Evolutionary conservation across 2,797 vertebrate species (phyloP).

Genomic region (Xenops minutus): DNA sequence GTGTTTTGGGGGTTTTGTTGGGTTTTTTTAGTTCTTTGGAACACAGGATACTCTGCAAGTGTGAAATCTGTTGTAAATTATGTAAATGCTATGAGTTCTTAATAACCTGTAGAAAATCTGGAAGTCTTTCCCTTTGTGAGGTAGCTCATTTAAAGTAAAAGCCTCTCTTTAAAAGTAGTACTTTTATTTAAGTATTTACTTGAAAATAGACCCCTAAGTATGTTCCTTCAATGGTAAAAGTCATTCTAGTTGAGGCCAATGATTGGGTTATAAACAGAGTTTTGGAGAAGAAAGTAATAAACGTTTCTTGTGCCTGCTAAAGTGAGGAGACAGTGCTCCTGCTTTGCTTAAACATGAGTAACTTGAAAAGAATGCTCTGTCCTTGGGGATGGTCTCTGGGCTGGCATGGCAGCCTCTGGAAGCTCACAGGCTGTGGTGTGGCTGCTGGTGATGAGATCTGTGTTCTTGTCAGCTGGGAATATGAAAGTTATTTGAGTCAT

Average conservation of each 20-base stretch:
- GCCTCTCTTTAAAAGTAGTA: not conserved
- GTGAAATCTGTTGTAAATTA: not conserved
- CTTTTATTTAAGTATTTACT: not conserved
- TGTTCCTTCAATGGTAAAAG: not conserved
- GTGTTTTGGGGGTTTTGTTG: not conserved
- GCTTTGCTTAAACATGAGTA: not conserved
- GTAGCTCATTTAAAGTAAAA: not conserved
- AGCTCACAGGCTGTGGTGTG: not conserved
- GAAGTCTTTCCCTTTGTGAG: not conserved
- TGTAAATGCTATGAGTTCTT: not conserved
- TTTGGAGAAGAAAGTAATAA: not conserved
- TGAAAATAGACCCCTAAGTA: not conserved
- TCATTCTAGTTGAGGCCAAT: not conserved
- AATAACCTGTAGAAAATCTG: not conserved
- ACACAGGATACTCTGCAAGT: not conserved
- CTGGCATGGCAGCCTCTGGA: not conserved
- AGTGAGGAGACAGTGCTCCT: not conserved
- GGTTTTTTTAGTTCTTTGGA: not conserved
- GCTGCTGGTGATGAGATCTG: not conserved
- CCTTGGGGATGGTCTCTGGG: not conserved
- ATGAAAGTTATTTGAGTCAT: constrained; percentile 54
- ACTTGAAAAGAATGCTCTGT: not conserved
- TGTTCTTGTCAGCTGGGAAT: constrained; percentile 75
- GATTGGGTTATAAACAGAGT: not conserved
- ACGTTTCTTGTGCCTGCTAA: not conserved